Evolutionary conservation across 2,797 vertebrate genomes (phyloP).

Genomic region (Hipposideros larvatus): DNA sequence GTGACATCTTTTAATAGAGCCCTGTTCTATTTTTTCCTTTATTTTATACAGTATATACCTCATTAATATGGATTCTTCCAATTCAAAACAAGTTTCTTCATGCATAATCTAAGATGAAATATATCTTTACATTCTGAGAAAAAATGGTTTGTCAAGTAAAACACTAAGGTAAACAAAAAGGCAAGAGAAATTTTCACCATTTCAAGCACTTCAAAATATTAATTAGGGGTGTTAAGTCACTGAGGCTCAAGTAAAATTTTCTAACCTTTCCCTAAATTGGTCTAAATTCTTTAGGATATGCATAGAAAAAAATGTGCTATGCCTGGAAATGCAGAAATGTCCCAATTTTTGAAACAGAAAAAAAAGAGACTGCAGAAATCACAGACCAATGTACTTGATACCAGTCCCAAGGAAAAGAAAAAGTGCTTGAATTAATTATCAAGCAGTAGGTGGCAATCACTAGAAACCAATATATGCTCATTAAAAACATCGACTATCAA

Average conservation of each 20-base stretch:
- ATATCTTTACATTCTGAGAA: background rate
- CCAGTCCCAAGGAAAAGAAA: background rate
- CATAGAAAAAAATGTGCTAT: background rate
- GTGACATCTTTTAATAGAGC: background rate
- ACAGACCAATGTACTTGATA: background rate
- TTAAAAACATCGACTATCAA: background rate
- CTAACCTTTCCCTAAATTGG: background rate
- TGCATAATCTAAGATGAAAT: background rate
- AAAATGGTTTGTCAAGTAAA: constrained; percentile 27
- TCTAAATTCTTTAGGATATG: constrained; percentile 20
- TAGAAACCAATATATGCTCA: background rate
- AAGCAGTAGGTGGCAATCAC: background rate
- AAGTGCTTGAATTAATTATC: background rate
- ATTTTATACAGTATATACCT: constrained; percentile 15
- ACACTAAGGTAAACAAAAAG: constrained; percentile 2
- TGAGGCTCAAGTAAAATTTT: constrained; percentile 6
- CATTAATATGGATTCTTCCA: background rate
- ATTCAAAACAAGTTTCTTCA: constrained; percentile 59
- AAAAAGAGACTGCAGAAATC: background rate
- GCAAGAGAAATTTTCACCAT: background rate
- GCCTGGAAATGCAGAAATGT: background rate
- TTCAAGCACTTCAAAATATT: constrained; percentile 33
- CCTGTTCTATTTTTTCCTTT: background rate
- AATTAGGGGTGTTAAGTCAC: background rate
- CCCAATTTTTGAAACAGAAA: background rate